Evolutionary conservation across 1,140 invertebrate genomes (phyloP).

Genomic region (Tetragnatha versicolor): DNA sequence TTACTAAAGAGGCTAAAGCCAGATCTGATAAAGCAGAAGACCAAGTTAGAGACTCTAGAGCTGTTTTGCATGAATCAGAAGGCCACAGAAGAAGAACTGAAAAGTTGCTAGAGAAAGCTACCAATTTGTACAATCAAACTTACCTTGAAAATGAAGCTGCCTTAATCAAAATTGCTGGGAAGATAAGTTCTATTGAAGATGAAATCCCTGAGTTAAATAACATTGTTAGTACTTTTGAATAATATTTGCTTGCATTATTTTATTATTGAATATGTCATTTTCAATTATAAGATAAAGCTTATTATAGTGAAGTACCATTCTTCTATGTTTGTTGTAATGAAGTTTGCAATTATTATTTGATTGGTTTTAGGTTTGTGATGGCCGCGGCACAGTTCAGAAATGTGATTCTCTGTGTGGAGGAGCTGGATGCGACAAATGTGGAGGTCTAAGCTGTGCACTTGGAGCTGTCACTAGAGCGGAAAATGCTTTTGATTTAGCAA

Average conservation of each 20-base stretch:
- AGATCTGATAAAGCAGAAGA: constrained; percentile 73
- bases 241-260: not conserved
- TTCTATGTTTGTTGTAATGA: not conserved
- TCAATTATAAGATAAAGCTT: too few species aligned
- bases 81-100: constrained; percentile 83
- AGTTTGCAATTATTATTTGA: not conserved
- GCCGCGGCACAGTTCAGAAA: constrained; percentile 73
- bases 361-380: constrained; percentile 81
- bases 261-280: not conserved
- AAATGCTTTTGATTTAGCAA: constrained; percentile 83
- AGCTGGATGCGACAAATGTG: constrained; percentile 87
- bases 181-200: constrained; percentile 73
- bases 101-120: constrained; percentile 75
- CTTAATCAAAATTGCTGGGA: constrained; percentile 71
- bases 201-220: constrained; percentile 86
- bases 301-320: too few species aligned
- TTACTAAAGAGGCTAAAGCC: constrained; percentile 81
- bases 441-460: constrained; percentile 84
- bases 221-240: constrained; percentile 63
- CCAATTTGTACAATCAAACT: constrained; percentile 74
- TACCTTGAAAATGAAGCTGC: constrained; percentile 72
- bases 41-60: constrained; percentile 59
- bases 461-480: constrained; percentile 87
- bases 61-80: constrained; percentile 77
- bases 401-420: constrained; percentile 93